phyloP scores from a whole-genome alignment of 1,140 invertebrate species.

The Achroia grisella region DNA sequence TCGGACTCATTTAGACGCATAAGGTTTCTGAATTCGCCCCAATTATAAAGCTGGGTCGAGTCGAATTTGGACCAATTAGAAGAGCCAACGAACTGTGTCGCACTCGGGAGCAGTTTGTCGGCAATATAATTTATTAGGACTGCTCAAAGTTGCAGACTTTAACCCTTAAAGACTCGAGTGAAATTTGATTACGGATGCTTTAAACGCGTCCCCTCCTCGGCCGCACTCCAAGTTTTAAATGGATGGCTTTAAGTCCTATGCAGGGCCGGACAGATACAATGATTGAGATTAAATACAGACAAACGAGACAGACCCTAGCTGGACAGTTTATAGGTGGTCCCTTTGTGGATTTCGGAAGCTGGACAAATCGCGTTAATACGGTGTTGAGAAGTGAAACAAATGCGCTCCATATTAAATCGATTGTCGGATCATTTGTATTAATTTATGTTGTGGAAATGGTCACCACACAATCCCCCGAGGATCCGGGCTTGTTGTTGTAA shows the following conservation, averaged over 20 bases:
- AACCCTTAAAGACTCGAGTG: constrained; percentile 69
- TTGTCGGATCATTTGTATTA: constrained; percentile 28
- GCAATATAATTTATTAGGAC: constrained; percentile 72
- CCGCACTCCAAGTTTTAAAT: constrained; percentile 52
- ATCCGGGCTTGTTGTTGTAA: neutral
- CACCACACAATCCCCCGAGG: constrained; percentile 9
- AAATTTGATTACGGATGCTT: constrained; percentile 68
- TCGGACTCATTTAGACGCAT: constrained; percentile 54
- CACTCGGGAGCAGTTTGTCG: constrained; percentile 66
- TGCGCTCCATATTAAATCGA: constrained; percentile 10
- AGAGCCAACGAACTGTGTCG: constrained; percentile 68
- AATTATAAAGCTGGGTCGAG: constrained; percentile 64
- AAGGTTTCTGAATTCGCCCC: constrained; percentile 48
- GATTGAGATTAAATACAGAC: constrained; percentile 20
- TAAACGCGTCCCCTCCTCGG: constrained; percentile 48
- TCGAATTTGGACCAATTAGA: constrained; percentile 70
- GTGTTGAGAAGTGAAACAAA: constrained; percentile 17
- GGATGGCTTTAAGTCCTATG: constrained; percentile 28
- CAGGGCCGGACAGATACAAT: constrained; percentile 14
- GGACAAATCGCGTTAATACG: neutral
- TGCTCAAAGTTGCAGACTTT: constrained; percentile 61
- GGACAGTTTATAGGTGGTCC: neutral
- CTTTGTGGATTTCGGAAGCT: constrained; percentile 1
- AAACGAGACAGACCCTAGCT: neutral
- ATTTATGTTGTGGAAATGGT: constrained; percentile 14